Percentiles rank a stretch among this genome's conserved stretches.
phyloP scores from a whole-genome alignment of 2,888 invertebrate species.

The Camptogramma bilineatum region DNA sequence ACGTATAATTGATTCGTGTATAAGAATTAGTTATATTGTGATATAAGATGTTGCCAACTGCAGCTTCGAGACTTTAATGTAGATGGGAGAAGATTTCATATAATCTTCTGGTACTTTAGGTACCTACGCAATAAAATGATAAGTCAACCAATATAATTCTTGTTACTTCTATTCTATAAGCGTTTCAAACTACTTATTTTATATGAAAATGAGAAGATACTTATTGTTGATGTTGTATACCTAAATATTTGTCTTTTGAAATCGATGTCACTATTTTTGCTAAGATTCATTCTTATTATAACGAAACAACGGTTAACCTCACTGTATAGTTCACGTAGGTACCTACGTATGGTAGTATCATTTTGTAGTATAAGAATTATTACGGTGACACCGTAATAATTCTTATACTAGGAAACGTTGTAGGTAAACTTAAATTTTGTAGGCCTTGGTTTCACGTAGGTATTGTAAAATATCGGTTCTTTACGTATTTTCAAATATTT shows the following conservation, averaged over 20 bases:
- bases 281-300: neutral
- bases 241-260: constrained; percentile 2
- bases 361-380: neutral
- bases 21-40: constrained; percentile 59
- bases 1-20: constrained; percentile 27
- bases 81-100: constrained; percentile 11
- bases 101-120: constrained; percentile 29
- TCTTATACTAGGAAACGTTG: no score
- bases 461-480: no score
- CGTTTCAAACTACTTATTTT: neutral
- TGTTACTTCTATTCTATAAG: neutral
- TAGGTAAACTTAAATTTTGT: no score
- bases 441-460: no score
- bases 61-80: constrained; percentile 57
- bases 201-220: neutral
- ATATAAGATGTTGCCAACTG: constrained; percentile 58
- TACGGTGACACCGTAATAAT: no score
- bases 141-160: constrained; percentile 37
- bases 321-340: neutral
- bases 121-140: constrained; percentile 31
- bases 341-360: neutral
- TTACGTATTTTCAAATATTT: constrained; percentile 4
- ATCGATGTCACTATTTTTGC: neutral
- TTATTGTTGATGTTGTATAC: neutral
- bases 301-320: neutral